Evolutionary conservation across 2,797 vertebrate genomes (phyloP), one percentile per base, ranked within the genome.

Genomic region (Cuniculus paca): DNA sequence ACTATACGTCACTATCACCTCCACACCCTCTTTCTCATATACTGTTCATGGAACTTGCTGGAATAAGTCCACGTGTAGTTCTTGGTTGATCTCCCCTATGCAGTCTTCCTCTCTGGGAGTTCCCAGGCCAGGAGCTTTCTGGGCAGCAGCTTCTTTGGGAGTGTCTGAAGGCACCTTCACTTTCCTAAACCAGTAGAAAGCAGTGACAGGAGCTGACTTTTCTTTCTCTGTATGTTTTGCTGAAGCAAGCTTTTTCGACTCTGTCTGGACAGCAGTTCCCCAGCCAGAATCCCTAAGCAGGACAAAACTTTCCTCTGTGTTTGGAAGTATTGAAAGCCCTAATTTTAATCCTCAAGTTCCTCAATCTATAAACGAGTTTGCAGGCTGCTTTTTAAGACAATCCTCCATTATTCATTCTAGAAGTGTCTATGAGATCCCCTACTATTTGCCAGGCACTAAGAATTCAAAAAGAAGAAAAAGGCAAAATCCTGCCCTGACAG

Each of bases 171-270:
- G 86, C 92, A 77, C 56, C 63, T 31, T 58, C 90, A 88, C 77
- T 85, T 70, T 52, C 94, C 68, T 81, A 50, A 91, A 96, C 34
- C 26, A 58, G 65, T 36, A 92, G 50, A 72, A 87, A 52, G n/a
- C 42, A 13, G 16, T 22, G 34, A 52, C 58, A 87, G 81, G 72
- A 70, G 11, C 72, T 42, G 72, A 45, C 78, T 90, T 93, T 63
- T 22, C n/a, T 93, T 61, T 90, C 50, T 54, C 48, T 22, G 6
- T 19, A 4, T 52, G 14, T 90, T 86, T 93, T 94, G 78, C 96
- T 83, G 93, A 97, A 93, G 82, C 31, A 54, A 84, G 72, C 80
- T 68, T 74, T 63, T 93, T n/a, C n/a, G n/a, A n/a, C 82, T 85
- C n/a, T 6, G 2, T 78, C 61, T 54, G 58, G 5, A 14, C 54